Conservation (phyloP, 2,888 invertebrate genomes). For the Lysandra coridon region DNA sequence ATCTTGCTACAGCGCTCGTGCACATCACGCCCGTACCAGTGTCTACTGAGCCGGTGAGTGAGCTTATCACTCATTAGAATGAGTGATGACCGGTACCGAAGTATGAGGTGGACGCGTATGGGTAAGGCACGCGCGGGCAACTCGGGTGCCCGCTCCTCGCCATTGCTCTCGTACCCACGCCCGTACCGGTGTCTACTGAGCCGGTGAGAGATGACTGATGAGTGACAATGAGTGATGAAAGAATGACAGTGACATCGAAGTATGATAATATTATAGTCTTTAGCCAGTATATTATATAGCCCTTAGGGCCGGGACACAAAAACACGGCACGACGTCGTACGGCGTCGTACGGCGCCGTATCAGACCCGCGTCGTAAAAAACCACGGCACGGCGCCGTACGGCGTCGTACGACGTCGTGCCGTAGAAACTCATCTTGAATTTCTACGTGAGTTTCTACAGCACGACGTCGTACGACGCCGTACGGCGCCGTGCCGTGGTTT, state of each 20-base stretch:
- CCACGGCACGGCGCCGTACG: too few species aligned
- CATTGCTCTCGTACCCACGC: constrained; percentile 73
- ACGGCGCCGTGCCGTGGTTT: too few species aligned
- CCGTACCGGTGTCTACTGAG: constrained; percentile 58
- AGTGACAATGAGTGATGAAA: background rate
- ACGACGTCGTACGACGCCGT: too few species aligned
- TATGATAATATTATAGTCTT: background rate
- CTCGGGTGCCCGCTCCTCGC: constrained; percentile 83
- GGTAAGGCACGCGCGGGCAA: constrained; percentile 94
- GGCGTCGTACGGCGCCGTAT: too few species aligned
- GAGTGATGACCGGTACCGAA: background rate
- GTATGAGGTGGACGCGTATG: constrained; percentile 84
- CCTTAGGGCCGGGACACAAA: too few species aligned
- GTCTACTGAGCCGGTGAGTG: constrained; percentile 60
- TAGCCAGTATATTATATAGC: too few species aligned
- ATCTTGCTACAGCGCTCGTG: constrained; percentile 66
- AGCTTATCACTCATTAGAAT: background rate
- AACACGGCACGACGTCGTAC: too few species aligned
- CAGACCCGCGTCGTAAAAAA: too few species aligned
- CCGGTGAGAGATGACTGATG: constrained; percentile 51
- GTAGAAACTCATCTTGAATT: too few species aligned
- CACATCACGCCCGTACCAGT: constrained; percentile 73
- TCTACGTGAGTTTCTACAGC: too few species aligned
- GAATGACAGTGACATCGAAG: background rate
- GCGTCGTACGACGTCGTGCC: too few species aligned